Evolutionary conservation across 2,113 vertebrate genomes (phyloP), one percentile per base, ranked within the genome.

Genomic region (Ellobius talpinus): DNA sequence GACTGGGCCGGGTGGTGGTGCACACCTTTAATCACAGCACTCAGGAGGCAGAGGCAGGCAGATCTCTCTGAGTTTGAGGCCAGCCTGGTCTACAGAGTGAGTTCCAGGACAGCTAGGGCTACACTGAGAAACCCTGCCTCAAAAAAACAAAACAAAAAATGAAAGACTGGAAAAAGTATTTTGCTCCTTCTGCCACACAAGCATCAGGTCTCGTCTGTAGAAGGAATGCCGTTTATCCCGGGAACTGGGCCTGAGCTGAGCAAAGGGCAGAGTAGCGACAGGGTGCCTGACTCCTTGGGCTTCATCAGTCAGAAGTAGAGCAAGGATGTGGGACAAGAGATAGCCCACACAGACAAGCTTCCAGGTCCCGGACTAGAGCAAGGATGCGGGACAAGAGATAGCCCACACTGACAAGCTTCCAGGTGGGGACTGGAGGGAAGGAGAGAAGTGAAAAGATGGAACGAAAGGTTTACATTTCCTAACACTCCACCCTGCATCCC

Each of bases 381-480:
- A 77, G 61, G 45, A 24, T n/a, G 52, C 0, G 16, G 36, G 63
- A n/a, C 23, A 33, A 7, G 12, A 21, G 63, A 42, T 7, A 42
- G 61, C 0, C 24, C 21, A 6, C 42, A 1, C 5, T 14, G 39
- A 21, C 45, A 12, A 87, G 42, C 9, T 21, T 36, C 11, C 6
- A 5, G 45, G 7, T 29, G 0, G 0, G 36, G 79, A 55, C 12
- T 17, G 47, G 76, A 42, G 1, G 0, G 55, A 63, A 42, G 65
- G 26, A 42, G 36, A 66, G 21, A 68, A 12, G 45, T 1, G 72
- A 39, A n/a, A 45, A 12, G 72, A 42, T 4, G 65, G 26, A 16
- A n/a, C 31, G 11, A 19, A 45, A 45, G 17, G 33, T 1, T 42
- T 6, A 0, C 10, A 1, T 1, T 36, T 17, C 12, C 2, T 10